Base-by-base conservation (phyloP, 2,888 invertebrate species). In the Dasypolia templi region DNA sequence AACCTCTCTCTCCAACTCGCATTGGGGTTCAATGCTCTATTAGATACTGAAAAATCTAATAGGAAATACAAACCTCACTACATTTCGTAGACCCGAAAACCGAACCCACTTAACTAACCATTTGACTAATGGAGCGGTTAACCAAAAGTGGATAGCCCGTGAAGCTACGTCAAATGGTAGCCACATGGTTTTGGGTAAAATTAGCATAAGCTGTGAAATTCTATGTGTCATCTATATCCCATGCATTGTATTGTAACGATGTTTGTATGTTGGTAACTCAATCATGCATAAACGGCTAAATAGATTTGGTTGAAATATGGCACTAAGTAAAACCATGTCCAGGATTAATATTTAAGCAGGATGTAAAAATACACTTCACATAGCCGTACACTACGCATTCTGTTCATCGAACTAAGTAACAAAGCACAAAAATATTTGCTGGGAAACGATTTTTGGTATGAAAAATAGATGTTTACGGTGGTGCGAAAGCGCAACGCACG, bases 111-210 rank as follows among this genome's bases (percentile, higher is more conserved):
- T 61, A 53, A 26, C 59, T 61, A 53, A 26, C 59, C 53, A 49
- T 61, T 71, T 61, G 71, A 76, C 78, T 78, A 76, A 76, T 76
- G 75, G 59, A 42, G 78, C 39, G 78, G 75, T 55, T 78, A 59
- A 71, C 79, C 61, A 7, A 42, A 49, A 44, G 14, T 62, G 79
- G 61, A 46, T 61, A 61, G 49, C 78, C 46, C 39, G 46, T 3
- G n/a, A 26, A 46, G 70, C 59, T 39, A 22, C 59, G 22, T 42
- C 26, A 46, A 70, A 55, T 49, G 39, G 46, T 46, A 39, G 59
- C 32, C 44, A 53, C 19, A 32, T 53, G 70, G 59, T 59, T 66
- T 12, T 9, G 26, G 49, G 22, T 14, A 19, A 56, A 56, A 77
- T 75, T 75, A 75, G 29, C 75, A 69, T 77, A 69, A 59, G 29